Evolutionary conservation across 2,888 invertebrate genomes (phyloP).

Genomic region (Eupithecia vulgata): DNA sequence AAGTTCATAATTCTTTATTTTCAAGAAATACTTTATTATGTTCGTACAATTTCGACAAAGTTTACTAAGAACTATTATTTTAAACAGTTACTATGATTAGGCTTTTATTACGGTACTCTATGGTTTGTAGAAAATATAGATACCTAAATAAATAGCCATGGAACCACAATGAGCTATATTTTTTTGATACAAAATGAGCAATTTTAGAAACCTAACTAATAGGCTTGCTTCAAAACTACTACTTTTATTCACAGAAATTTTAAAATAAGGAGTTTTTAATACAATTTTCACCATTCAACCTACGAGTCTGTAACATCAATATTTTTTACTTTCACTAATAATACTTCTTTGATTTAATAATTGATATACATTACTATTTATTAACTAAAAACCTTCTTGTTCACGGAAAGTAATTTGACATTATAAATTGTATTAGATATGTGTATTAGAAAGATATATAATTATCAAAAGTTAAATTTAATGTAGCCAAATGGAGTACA

Average conservation of each 20-base stretch:
- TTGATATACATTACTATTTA: constrained; percentile 50
- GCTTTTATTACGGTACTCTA: constrained; percentile 33
- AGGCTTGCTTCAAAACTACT: constrained; percentile 23
- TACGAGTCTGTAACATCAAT: constrained; percentile 45
- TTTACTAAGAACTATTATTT: constrained; percentile 55
- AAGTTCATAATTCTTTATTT: constrained; percentile 38
- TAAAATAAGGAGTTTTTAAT: constrained; percentile 22
- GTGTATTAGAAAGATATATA: constrained; percentile 71
- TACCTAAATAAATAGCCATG: constrained; percentile 36
- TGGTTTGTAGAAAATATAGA: constrained; percentile 39
- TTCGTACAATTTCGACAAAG: constrained; percentile 64
- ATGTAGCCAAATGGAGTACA: constrained; percentile 36
- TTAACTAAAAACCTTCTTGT: constrained; percentile 50
- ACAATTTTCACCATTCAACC: constrained; percentile 13
- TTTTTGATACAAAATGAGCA: constrained; percentile 40
- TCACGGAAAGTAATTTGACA: constrained; percentile 64
- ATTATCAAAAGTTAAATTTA: constrained; percentile 48
- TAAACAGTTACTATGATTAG: constrained; percentile 37
- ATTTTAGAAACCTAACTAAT: constrained; percentile 32
- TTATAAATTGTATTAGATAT: constrained; percentile 73
- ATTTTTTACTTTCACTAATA: constrained; percentile 66
- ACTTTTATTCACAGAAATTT: constrained; percentile 23
- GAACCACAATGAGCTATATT: constrained; percentile 30
- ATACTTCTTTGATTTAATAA: constrained; percentile 67
- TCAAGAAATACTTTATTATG: constrained; percentile 44